A percentile compares a stretch with the other conserved stretches of the same genome.
These are phyloP conservation scores for Parasteatoda lunata DNA, from an alignment of 2,888 invertebrate genomes.

Conservation along the genomic window DNA sequence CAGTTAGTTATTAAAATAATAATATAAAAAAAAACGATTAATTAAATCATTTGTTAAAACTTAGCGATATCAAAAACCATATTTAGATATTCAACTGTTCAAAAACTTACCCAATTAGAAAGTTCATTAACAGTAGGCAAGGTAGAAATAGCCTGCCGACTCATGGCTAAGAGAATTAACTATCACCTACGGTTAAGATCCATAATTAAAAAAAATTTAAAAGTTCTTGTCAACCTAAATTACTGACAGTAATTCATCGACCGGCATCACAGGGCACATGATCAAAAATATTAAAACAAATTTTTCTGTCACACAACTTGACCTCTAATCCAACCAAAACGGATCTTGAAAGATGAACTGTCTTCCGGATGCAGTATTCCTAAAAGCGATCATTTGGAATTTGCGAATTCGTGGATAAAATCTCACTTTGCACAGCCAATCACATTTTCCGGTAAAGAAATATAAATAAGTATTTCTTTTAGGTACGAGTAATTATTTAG, in stretches of 20 bases:
- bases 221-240: slow-evolving; percentile 9
- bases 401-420: too few relatives aligned
- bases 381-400: too few relatives aligned
- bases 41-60: too few relatives aligned
- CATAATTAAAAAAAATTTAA: slow-evolving; percentile 3
- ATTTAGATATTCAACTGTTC: too few relatives aligned
- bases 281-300: slow-evolving; percentile 3
- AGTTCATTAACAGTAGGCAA: slow-evolving; percentile 37
- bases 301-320: slow-evolving; percentile 7
- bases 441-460: too few relatives aligned
- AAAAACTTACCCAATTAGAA: slow-evolving; percentile 45
- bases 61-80: too few relatives aligned
- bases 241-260: background rate
- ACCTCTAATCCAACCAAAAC: slow-evolving; percentile 17
- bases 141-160: slow-evolving; percentile 33
- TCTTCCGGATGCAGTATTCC: background rate
- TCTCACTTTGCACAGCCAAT: too few relatives aligned
- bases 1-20: too few relatives aligned
- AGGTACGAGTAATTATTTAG: too few relatives aligned
- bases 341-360: slow-evolving; percentile 7
- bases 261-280: background rate
- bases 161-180: slow-evolving; percentile 24
- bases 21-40: too few relatives aligned
- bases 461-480: too few relatives aligned
- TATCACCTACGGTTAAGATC: slow-evolving; percentile 22